Evolutionary conservation across 2,797 vertebrate species (phyloP), one percentile per base, ranked within the genome.

Genomic region (Xiphophorus birchmanni): DNA sequence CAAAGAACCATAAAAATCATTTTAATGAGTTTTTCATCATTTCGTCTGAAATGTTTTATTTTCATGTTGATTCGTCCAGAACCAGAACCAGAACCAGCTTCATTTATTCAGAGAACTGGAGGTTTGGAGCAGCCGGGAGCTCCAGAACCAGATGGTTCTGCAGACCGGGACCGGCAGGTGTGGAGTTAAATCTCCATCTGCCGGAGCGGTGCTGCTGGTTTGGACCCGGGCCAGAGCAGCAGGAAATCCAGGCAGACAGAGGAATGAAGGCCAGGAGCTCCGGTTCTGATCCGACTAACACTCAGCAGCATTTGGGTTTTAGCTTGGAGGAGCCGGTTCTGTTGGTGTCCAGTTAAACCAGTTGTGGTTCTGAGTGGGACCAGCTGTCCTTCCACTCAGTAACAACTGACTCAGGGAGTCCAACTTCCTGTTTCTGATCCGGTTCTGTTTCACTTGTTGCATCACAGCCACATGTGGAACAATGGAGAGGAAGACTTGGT

Each of bases 161-260:
- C 7, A 29, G 58, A 26, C 26, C 32, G 29, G 15, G 73, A 29
- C 54, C 56, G 71, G 79, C 82, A 82, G 82, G 65, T 78, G 82
- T 1, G 73, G 82, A 73, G 67, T 56, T 0, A 42, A 37, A 8
- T 40, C 4, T 79, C 74, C 74, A 63, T 82, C 44, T 69, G 56
- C 5, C 29, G 71, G 67, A 82, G 80, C 23, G 26, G 54, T 77
- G 79, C 76, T 86, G 48, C 65, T 32, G 80, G 73, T 83, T 82
- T 85, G 85, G 82, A 80, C 26, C 1, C 5, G 0, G 50, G 69
- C 86, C 83, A 48, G 65, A 32, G 87, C 91, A 89, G 29, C 86
- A 90, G 88, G 84, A 90, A 85, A 83, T 75, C 76, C 82, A 87
- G 90, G 75, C 87, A 81, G 83, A 85, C 47, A 52, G 74, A 73